phyloP scores from a whole-genome alignment of 1,140 invertebrate genomes.

The Apis dorsata region DNA sequence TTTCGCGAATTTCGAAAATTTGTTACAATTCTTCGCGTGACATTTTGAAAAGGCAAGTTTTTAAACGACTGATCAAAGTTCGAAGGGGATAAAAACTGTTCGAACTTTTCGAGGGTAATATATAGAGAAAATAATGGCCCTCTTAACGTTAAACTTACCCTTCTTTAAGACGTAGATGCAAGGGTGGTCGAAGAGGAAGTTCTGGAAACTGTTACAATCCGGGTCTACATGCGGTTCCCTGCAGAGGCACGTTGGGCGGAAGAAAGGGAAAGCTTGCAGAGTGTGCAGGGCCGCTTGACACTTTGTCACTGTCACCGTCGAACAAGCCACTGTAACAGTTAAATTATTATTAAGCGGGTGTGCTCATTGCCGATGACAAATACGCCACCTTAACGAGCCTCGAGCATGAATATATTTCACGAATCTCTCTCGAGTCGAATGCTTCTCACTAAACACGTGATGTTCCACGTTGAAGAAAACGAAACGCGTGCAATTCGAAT shows the following conservation, averaged over 20 bases:
- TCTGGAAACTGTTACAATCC: constrained; percentile 94
- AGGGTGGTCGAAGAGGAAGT: constrained; percentile 95
- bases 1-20: too few relatives aligned
- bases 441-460: constrained; percentile 6
- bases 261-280: constrained; percentile 93
- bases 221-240: constrained; percentile 92
- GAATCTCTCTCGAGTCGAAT: neutral
- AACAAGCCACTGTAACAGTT: constrained; percentile 91
- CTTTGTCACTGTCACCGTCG: constrained; percentile 94
- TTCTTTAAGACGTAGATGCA: constrained; percentile 93
- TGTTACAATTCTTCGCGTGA: too few relatives aligned
- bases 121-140: too few relatives aligned
- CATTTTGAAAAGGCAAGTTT: too few relatives aligned
- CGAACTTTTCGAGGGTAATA: too few relatives aligned
- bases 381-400: neutral
- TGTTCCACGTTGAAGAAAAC: neutral
- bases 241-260: constrained; percentile 94
- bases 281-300: constrained; percentile 93
- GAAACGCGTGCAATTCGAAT: neutral
- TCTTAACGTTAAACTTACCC: constrained; percentile 81
- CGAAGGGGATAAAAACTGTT: too few relatives aligned
- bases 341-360: constrained; percentile 60
- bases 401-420: constrained; percentile 13
- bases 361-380: constrained; percentile 38
- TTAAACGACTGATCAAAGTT: too few relatives aligned